These are phyloP conservation scores for Philotrypesis tridentata DNA, from an alignment of 1,140 invertebrate species.

Conservation along the genomic window DNA sequence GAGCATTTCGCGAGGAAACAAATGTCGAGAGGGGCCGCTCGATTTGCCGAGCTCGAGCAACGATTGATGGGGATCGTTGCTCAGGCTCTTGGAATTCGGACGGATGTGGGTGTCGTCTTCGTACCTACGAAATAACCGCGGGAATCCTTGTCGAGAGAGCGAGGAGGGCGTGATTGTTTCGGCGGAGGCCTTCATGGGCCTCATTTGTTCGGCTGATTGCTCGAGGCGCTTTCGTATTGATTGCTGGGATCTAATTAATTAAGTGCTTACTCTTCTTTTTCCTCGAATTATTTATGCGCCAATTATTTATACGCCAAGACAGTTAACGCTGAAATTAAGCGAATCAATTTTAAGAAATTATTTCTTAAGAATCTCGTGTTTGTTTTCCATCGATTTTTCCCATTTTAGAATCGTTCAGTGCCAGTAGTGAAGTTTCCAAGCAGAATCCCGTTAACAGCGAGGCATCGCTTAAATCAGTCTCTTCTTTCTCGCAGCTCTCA, in stretches of 20 bases:
- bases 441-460: no score
- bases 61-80: conserved; percentile 46
- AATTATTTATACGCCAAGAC: no score
- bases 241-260: neutral
- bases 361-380: no score
- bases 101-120: conserved; percentile 6
- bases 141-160: conserved; percentile 13
- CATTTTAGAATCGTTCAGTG: no score
- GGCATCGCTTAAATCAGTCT: no score
- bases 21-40: neutral
- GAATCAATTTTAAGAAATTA: no score
- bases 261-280: neutral
- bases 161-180: conserved; percentile 36
- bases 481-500: no score
- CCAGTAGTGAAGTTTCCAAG: no score
- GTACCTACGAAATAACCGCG: conserved; percentile 19
- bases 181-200: neutral
- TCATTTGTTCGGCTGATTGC: conserved; percentile 13
- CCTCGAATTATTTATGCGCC: no score
- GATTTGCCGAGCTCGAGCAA: conserved; percentile 13
- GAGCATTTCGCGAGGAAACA: neutral
- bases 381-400: no score
- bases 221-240: neutral
- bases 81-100: conserved; percentile 33
- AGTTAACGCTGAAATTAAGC: no score